phyloP scores from a whole-genome alignment of 2,113 vertebrate species.

The Zosterops borbonicus region DNA sequence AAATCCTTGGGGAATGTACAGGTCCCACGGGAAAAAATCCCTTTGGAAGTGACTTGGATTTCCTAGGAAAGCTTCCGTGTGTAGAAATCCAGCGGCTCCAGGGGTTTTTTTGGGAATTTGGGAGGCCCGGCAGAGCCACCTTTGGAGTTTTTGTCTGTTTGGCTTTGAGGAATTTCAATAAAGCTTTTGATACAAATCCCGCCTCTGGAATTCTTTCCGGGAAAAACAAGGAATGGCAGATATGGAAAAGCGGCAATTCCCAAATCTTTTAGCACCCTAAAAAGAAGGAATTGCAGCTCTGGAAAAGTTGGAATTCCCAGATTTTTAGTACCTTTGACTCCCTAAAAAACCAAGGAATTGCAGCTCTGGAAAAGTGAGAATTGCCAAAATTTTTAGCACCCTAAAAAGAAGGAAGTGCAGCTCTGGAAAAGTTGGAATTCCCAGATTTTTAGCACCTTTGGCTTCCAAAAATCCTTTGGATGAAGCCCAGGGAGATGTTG shows the following conservation, averaged over 20 bases:
- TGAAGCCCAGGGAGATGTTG: not conserved
- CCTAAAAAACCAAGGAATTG: not conserved
- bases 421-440: not conserved
- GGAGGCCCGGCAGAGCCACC: not conserved
- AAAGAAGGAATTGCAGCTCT: not conserved
- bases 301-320: not conserved
- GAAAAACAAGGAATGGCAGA: not conserved
- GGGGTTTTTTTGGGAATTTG: not conserved
- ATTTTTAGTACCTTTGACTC: no score
- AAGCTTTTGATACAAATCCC: not conserved
- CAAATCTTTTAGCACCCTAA: accelerated
- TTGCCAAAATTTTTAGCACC: no score
- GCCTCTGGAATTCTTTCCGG: not conserved
- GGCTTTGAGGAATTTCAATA: not conserved
- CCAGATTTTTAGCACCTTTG: no score
- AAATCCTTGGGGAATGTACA: not conserved
- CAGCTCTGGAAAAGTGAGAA: not conserved
- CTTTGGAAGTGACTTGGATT: not conserved
- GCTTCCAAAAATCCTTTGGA: not conserved
- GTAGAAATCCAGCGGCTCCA: not conserved
- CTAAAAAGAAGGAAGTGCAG: no score
- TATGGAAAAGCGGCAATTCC: accelerated
- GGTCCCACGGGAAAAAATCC: not conserved
- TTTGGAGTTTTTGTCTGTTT: not conserved
- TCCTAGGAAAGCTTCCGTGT: not conserved